Evolutionary conservation across 2,888 invertebrate genomes (phyloP), one percentile per base, ranked within the genome.

Genomic region (Patella caerulea): DNA sequence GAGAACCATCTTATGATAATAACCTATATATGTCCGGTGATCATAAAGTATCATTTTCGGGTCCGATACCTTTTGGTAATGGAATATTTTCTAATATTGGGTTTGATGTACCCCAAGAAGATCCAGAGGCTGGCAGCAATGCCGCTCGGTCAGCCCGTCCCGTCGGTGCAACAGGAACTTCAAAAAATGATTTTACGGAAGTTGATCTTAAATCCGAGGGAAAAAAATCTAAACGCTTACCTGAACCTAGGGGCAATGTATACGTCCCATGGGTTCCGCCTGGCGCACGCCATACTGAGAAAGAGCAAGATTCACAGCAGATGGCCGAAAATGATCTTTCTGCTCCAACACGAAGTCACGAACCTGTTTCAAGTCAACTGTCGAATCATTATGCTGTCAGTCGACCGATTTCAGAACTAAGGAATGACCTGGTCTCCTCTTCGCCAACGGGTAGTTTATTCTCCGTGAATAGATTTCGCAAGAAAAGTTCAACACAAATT

Each of bases 71-170:
- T 11, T 65, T 65, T 65, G 65, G 65, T 11, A 65, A 4, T 14
- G 65, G 65, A 65, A 65, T 65, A 12, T 65, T 65, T 24, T 65
- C 65, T 7, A 65, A 65, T 65, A 65, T 65, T 24, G 65, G 65
- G 14, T 65, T 65, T 65, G 24, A 24, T 24, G 65, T 65, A 14
- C 65, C 65, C 14, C 19, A 19, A 12, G 19, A 65, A 19, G 65
- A 65, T 19, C 19, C 19, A 24, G 65, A 65, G 14, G 65, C 65
- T 19, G 24, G 17, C 19, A 24, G 19, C 24, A 65, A 65, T 2
- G 65, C 24, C 12, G 65, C 65, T 3, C 24, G 19, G 19, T 19
- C 19, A 24, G 14, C 19, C 5, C 12, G n/a, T 12, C 3, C 65
- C 3, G 15, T 24, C 24, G 65, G 65, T 4, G 11, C n/a, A 11